Conservation (phyloP, 2,113 vertebrate genomes). For the Gymnocephalus cernua region DNA sequence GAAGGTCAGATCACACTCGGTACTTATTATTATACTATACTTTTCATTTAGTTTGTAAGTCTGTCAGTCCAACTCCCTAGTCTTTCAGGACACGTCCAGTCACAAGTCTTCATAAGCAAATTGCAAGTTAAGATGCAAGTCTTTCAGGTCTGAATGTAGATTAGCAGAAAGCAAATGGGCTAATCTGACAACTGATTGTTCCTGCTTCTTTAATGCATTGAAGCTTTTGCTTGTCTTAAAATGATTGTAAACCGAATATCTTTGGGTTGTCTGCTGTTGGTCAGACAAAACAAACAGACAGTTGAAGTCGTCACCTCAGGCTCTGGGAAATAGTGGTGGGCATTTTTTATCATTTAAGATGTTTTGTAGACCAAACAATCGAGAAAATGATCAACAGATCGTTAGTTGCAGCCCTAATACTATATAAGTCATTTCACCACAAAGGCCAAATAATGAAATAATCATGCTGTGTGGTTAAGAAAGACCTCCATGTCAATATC, state of each 20-base stretch:
- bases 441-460: not conserved
- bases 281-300: not conserved
- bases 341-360: not conserved
- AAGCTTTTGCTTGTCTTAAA: not conserved
- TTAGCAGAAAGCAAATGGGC: not conserved
- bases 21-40: not conserved
- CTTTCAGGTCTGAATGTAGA: not conserved
- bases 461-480: not conserved
- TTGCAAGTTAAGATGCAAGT: not conserved
- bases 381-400: not conserved
- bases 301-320: not conserved
- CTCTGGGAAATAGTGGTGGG: not conserved
- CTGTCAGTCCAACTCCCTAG: not conserved
- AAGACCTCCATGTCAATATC: not conserved
- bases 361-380: not conserved
- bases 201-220: not conserved
- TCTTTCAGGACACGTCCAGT: not conserved
- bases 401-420: not conserved
- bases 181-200: not conserved
- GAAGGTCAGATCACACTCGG: not conserved
- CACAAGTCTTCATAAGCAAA: slow-evolving; percentile 4
- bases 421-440: not conserved
- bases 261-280: not conserved
- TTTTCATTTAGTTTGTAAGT: not conserved
- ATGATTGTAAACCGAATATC: not conserved